These are phyloP conservation scores for Chrysotoxum bicinctum DNA, from an alignment of 2,888 invertebrate species.

Conservation along the genomic window DNA sequence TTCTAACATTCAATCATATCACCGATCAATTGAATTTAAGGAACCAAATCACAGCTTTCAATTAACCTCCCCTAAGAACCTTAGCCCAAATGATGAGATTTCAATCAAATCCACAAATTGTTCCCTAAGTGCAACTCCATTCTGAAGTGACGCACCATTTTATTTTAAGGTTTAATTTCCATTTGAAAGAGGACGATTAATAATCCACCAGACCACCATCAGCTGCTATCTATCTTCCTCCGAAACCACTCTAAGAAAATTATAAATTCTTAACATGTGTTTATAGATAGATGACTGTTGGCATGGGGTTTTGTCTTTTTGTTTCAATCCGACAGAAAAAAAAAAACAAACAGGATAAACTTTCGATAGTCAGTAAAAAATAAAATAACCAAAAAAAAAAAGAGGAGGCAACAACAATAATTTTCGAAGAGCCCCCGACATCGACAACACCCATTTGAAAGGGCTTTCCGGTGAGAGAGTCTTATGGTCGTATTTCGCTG, in stretches of 20 bases:
- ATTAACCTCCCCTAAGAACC: no score
- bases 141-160: not conserved
- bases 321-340: no score
- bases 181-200: not conserved
- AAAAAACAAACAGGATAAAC: not conserved
- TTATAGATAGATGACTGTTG: not conserved
- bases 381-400: not conserved
- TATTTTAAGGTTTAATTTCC: not conserved
- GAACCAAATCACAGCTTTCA: no score
- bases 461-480: conserved; percentile 13
- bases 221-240: not conserved
- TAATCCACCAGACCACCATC: not conserved
- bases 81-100: no score
- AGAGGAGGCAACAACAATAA: not conserved
- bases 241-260: not conserved
- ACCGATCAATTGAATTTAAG: no score
- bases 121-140: no score
- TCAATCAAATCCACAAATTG: no score
- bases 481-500: not conserved
- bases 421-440: not conserved
- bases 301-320: not conserved
- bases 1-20: no score
- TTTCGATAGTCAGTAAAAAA: not conserved
- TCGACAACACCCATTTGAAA: not conserved
- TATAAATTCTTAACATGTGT: conserved; percentile 7